Evolutionary conservation across 2,797 vertebrate genomes (phyloP).

Genomic region (Mormyrops attenuatus): DNA sequence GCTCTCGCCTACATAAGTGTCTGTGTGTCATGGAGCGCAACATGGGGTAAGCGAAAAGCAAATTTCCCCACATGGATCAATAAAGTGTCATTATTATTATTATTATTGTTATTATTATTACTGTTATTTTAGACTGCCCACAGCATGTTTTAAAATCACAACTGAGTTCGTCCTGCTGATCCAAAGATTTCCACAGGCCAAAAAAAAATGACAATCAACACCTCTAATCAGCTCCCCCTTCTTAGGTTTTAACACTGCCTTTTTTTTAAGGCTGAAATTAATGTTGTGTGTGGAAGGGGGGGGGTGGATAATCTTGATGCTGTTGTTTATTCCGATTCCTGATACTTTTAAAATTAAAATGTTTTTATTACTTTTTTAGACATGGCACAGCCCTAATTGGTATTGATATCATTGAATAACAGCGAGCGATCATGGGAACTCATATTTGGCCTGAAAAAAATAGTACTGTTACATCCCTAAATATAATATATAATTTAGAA

Average conservation of each 20-base stretch:
- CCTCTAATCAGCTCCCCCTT: too few relatives aligned
- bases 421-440: not conserved
- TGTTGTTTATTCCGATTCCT: not conserved
- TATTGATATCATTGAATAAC: not conserved
- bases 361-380: not conserved
- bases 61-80: too few relatives aligned
- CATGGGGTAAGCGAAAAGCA: not conserved
- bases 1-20: too few relatives aligned
- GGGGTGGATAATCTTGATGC: not conserved
- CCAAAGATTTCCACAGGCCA: not conserved
- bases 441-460: not conserved
- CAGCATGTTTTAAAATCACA: too few relatives aligned
- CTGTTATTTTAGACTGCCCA: too few relatives aligned
- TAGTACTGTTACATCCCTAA: too few relatives aligned
- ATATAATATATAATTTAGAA: not conserved
- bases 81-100: too few relatives aligned
- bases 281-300: not conserved
- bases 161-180: not conserved
- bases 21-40: too few relatives aligned
- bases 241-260: too few relatives aligned
- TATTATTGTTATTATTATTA: too few relatives aligned
- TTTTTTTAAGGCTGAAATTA: not conserved
- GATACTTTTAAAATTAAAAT: not conserved
- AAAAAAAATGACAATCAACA: not conserved
- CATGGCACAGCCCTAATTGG: not conserved